Evolutionary conservation across 2,888 invertebrate species (phyloP), one percentile per base, ranked within the genome.

Genomic region (Apantesis nais): DNA sequence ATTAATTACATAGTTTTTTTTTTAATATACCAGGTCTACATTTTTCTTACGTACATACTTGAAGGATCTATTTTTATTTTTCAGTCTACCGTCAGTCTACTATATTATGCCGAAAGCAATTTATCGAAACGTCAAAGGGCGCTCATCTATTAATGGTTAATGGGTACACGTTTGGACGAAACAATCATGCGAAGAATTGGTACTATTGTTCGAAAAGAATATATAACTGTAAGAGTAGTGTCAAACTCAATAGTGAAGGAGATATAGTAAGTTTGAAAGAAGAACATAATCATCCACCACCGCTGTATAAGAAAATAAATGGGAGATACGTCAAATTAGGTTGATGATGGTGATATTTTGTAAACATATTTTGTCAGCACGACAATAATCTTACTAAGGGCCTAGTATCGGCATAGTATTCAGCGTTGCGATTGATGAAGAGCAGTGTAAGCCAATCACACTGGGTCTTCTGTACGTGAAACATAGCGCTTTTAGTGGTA

Each of bases 161-260:
- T 3, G 74, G 71, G 1, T 76, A 74, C 29, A 80, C 80, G 0
- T 80, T 65, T 61, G 62, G 72, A 0, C 74, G 73, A 37, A 74
- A 79, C 52, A 74, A 73, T 48, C 75, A 70, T 16, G 69, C 73
- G 29, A 76, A 70, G 34, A 77, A 75, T 29, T 65, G 63, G 39
- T 85, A 74, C 65, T 84, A 83, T 55, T 85, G 85, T 68, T 81
- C 83, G 0, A 82, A 76, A 67, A 80, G 78, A 65, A 61, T 70
- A 9, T 62, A 60, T 14, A 75, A 78, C 9, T 84, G 83, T 29
- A 77, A 73, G 60, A 79, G 81, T 12, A 77, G 71, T 41, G 73
- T 81, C 19, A 80, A 76, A 62, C 41, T 81, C 7, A 65, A 66
- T 34, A 19, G 34, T 12, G 68, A 75, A 22, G 78, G 78, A 11